Base-by-base conservation (phyloP, 2,888 invertebrate species). In the Drosophila mimica region DNA sequence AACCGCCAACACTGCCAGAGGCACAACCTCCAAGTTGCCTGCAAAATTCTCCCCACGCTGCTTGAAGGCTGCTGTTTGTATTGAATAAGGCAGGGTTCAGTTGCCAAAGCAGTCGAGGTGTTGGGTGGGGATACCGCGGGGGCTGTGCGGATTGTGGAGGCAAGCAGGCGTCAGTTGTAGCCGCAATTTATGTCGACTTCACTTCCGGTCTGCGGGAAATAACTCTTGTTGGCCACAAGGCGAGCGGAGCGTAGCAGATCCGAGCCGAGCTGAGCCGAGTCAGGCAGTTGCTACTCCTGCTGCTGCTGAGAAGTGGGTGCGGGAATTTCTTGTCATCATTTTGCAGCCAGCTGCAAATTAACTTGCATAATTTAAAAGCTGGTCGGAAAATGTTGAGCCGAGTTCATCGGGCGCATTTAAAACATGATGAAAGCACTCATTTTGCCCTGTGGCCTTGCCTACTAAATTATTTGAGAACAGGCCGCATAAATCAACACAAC, bases 131-230 rank as follows among this genome's bases (percentile, higher is more conserved):
- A n/a, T 48, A 30, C 13, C 1, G 20, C 20, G 46, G 54, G 40
- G 60, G 53, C 8, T 9, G 4, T 34, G 57, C 48, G 30, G 52
- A 28, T 13, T 20, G 15, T 33, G 25, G 40, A 53, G 79, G 70
- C 36, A 61, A 61, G 60, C 65, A 67, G 71, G 74, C 84, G 71
- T 82, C 77, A 84, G 79, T 77, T 82, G 77, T 74, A 87, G 89
- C 89, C 89, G 74, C 86, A 87, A 87, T 87, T 87, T 87, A 89
- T 89, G 86, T 87, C 82, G 89, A 89, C 86, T 87, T 84, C 84
- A 87, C 89, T 89, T 87, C 86, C 89, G 86, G 89, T 84, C 82
- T 84, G 81, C 79, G 82, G 80, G 71, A 89, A 87, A 87, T 87
- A 84, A 89, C 76, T 84, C 86, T 87, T 86, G 83, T 79, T 79